Evolutionary conservation across 1,140 invertebrate species (phyloP), one percentile per base, ranked within the genome.

Genomic region (Dolichoris vasculosae): DNA sequence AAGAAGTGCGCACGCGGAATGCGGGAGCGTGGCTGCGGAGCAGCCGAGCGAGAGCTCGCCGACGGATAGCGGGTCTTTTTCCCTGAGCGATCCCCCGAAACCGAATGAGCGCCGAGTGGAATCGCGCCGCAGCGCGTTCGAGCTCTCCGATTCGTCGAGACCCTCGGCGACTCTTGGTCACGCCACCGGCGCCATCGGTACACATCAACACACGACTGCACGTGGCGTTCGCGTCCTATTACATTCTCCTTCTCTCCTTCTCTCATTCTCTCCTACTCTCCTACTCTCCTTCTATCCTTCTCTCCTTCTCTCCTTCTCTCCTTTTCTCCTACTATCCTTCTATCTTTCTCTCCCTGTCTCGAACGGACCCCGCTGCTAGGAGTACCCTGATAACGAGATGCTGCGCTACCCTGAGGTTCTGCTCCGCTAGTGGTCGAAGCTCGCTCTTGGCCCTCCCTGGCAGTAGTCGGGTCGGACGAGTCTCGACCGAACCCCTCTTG

Each of bases 141-240:
- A 17, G 81, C 81, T 78, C 83, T 76, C 83, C 79, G 81, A 84
- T 76, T 87, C 83, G 80, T 71, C 76, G 32, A 67, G 59, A 40
- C 77, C 64, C 71, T 71, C 80, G 84, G 32, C 69, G 83, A 51
- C 51, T 69, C 85, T 55, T 40, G 76, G 80, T 86, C 87, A 87
- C 85, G 87, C 84, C 87, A 87, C 85, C 83, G 81, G 78, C 83
- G 83, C 77, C 35, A 40, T 59, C 83, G 77, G 46, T 51, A 38
- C 46, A 43, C 75, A 76, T 51, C 43, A 48, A 76, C 75, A 76
- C 48, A 78, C 76, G 75, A 40, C 43, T 55, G 75, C 43, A 55
- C 43, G 75, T 77, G 75, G 77, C 77, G 55, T 32, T 32, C 75
- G 48, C 6, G 1, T 46, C 46, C 40, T 17, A 43, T 0, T 2